phyloP scores from a whole-genome alignment of 92 coral and sea anemone species.

The Palythoa caribaeorum region DNA sequence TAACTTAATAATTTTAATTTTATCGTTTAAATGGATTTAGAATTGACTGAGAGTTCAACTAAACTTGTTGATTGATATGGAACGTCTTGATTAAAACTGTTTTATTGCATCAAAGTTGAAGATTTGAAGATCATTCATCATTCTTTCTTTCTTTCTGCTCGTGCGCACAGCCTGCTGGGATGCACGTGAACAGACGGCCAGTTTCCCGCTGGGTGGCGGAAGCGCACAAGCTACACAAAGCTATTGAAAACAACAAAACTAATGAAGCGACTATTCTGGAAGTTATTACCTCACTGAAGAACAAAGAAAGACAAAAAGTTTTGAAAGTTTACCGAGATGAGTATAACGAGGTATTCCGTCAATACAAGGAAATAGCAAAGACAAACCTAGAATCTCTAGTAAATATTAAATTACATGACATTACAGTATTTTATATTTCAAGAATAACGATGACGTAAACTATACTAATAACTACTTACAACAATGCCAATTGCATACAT shows the following conservation, averaged over 20 bases:
- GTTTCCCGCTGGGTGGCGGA: constrained; percentile 73
- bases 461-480: too few species aligned
- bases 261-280: constrained; percentile 69
- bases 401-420: too few species aligned
- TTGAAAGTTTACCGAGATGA: constrained; percentile 65
- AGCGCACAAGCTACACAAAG: constrained; percentile 65
- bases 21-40: neutral
- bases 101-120: neutral
- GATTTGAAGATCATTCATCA: neutral
- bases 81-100: neutral
- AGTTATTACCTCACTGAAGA: constrained; percentile 61
- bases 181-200: neutral
- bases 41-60: neutral
- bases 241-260: constrained; percentile 49
- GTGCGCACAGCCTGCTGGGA: neutral
- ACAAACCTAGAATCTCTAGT: neutral
- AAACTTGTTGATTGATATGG: neutral
- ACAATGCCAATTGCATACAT: too few species aligned
- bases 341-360: constrained; percentile 67
- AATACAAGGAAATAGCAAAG: neutral
- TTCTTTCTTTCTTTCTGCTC: neutral
- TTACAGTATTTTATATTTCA: too few species aligned
- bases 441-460: too few species aligned
- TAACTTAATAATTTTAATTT: neutral
- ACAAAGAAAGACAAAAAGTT: constrained; percentile 68